Evolutionary conservation across 2,797 vertebrate genomes (phyloP), one percentile per base, ranked within the genome.

Genomic region (Naso thynnoides): DNA sequence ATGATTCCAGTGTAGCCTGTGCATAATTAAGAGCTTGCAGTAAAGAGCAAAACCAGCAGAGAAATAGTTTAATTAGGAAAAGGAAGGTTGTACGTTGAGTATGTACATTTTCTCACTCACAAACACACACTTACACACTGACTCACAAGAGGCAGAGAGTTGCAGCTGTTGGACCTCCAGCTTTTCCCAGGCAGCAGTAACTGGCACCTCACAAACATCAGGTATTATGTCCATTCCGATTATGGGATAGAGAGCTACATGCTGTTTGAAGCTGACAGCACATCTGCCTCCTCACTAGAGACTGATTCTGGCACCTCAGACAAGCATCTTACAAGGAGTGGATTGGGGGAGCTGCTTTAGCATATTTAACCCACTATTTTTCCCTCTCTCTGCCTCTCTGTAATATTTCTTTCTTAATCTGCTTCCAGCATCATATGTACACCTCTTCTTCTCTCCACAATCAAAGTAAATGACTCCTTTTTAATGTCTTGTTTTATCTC

Each of bases 221-320:
- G 88, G 54, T 95, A 95, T 95, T 92, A 89, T 95, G 96, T 96
- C 96, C 95, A 91, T 93, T 96, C 91, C 71, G 91, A 95, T 98
- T 95, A 96, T 93, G 90, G 94, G 86, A 85, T 91, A 87, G 91
- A 93, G 93, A 92, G 93, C 93, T 95, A 92, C 94, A 92, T 87
- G 86, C 89, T 94, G 94, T 94, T 95, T 93, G 93, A 85, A 95
- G 93, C 93, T 96, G 95, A 96, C 96, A 95, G 95, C 92, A 72
- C 93, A 95, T 96, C 95, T 96, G 92, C 92, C 92, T 93, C 82
- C 88, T 94, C 92, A 88, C 91, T 89, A 79, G 93, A 94, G 95
- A 97, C 95, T 95, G 94, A 93, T 92, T 90, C 81, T 95, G 95
- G 93, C 93, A 95, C 95, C 94, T 95, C 94, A 95, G 95, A 96